phyloP scores from a whole-genome alignment of 2,797 vertebrate species.

The Gambusia yucatana region DNA sequence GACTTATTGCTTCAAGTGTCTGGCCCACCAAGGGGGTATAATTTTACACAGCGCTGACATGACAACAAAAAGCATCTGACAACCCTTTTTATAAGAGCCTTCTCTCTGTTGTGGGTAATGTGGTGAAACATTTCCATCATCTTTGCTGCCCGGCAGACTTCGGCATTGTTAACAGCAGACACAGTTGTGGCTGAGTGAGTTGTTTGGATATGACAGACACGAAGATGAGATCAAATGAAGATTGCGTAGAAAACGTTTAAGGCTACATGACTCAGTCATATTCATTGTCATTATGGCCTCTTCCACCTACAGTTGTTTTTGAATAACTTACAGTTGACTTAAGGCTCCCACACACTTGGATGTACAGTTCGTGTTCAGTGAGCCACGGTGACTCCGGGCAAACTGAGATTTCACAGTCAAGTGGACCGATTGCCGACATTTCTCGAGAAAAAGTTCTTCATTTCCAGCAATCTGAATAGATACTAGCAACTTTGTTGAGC shows the following conservation, averaged over 20 bases:
- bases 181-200: not conserved
- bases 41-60: conserved; percentile 16
- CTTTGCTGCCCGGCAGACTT: conserved; percentile 24
- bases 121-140: conserved; percentile 44
- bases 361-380: no score
- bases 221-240: not conserved
- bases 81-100: not conserved
- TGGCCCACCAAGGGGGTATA: conserved; percentile 43
- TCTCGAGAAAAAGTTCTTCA: no score
- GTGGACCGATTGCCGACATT: no score
- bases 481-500: no score
- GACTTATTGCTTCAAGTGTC: conserved; percentile 51
- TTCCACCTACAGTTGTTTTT: not conserved
- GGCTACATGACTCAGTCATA: not conserved
- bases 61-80: conserved; percentile 41
- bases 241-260: not conserved
- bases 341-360: no score
- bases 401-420: no score
- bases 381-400: no score
- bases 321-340: not conserved
- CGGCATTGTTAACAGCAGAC: not conserved
- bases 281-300: not conserved
- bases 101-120: conserved; percentile 44
- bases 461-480: no score
- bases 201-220: not conserved